phyloP scores from a whole-genome alignment of 1,140 invertebrate species.

The Venustaconcha ellipsiformis region DNA sequence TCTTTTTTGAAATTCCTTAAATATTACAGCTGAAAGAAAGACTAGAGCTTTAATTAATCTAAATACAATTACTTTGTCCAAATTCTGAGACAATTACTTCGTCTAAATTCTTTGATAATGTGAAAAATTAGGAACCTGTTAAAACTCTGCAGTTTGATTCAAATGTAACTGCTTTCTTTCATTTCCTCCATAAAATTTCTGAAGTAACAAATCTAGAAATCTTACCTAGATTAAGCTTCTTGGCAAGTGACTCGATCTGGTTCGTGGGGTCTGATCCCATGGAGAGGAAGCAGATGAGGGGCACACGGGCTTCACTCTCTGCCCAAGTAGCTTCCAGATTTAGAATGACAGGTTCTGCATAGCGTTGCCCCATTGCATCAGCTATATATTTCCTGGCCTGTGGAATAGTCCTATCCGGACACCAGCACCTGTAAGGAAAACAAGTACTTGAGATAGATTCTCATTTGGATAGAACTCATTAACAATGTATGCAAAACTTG shows the following conservation, averaged over 20 bases:
- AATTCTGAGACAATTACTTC: no score
- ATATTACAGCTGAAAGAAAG: no score
- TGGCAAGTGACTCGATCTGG: conserved; percentile 59
- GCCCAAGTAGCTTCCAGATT: conserved; percentile 57
- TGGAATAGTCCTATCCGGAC: conserved; percentile 92
- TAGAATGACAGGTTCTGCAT: conserved; percentile 58
- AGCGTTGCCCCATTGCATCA: conserved; percentile 84
- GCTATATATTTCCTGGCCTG: conserved; percentile 91
- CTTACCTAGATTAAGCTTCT: conserved; percentile 59
- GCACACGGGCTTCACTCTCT: conserved; percentile 53
- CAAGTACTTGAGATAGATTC: no score
- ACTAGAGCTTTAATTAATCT: no score
- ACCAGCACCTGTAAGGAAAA: conserved; percentile 78
- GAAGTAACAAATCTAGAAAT: neutral
- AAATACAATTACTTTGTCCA: no score
- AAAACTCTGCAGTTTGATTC: no score
- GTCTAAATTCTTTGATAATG: no score
- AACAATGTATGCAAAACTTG: neutral
- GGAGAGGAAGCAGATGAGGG: conserved; percentile 63
- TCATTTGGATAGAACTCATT: no score
- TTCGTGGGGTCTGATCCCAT: conserved; percentile 67
- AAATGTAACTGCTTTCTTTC: neutral
- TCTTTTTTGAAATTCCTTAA: no score
- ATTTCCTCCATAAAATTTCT: neutral
- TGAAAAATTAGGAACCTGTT: no score